phyloP scores from a whole-genome alignment of 2,113 vertebrate genomes.

The Bos indicus region DNA sequence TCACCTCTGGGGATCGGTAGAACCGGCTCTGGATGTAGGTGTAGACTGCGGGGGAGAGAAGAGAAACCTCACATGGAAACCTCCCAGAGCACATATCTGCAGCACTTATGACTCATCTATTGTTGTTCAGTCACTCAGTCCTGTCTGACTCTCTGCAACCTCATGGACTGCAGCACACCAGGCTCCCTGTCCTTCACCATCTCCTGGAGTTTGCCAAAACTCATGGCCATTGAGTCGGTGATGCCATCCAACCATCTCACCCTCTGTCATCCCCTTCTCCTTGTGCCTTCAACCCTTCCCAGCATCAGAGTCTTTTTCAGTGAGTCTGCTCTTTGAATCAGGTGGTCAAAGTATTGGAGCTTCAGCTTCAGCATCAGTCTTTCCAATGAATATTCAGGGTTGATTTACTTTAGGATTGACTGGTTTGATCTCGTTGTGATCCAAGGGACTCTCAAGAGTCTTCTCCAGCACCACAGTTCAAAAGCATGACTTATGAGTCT shows the following conservation, averaged over 20 bases:
- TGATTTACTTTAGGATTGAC: background rate
- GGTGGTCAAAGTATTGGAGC: background rate
- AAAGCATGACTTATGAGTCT: background rate
- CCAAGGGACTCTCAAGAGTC: background rate
- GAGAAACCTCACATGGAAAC: background rate
- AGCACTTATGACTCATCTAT: background rate
- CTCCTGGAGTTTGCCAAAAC: background rate
- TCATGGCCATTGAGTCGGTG: background rate
- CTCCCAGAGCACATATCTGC: background rate
- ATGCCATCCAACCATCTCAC: background rate
- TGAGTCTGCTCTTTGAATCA: background rate
- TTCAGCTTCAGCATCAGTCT: background rate
- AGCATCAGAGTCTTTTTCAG: background rate
- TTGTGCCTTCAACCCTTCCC: background rate
- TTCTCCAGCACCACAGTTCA: background rate
- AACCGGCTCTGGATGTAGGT: conserved; percentile 96
- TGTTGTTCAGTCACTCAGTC: background rate
- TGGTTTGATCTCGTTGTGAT: background rate
- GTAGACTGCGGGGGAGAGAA: conserved; percentile 81
- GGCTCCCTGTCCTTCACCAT: background rate
- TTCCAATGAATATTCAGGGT: background rate
- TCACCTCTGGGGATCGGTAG: conserved; percentile 96
- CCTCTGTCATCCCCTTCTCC: background rate
- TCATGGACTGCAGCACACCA: background rate
- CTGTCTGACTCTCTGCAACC: background rate